A percentile compares a stretch with the other conserved stretches of the same genome.
Evolutionary conservation across 2,888 invertebrate species (phyloP).

Genomic region (Cheilosia pagana): DNA sequence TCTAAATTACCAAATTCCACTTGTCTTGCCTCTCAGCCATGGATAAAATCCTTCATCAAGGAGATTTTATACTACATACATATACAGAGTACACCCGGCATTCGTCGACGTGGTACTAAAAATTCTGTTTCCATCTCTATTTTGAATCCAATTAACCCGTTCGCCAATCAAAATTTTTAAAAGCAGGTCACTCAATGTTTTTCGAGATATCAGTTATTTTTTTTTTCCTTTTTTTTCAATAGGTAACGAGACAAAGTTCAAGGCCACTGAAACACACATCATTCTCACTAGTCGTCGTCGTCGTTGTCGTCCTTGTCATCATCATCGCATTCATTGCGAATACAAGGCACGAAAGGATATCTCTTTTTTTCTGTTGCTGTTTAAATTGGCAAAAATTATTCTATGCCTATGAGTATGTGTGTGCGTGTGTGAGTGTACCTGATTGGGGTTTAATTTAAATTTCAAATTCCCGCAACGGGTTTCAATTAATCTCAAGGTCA

Average conservation of each 20-base stretch:
- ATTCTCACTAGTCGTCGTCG: not conserved
- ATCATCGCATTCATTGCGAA: constrained; percentile 1
- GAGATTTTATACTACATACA: not conserved
- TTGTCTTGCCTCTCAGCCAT: not conserved
- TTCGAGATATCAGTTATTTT: constrained; percentile 6
- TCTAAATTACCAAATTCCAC: constrained; percentile 23
- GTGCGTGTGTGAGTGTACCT: not conserved
- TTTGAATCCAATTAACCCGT: constrained; percentile 65
- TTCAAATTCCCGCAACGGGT: constrained; percentile 29
- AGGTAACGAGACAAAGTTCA: constrained; percentile 57
- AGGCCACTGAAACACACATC: constrained; percentile 36
- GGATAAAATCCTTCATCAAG: constrained; percentile 26
- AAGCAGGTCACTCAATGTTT: constrained; percentile 49
- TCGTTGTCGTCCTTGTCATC: too few species aligned
- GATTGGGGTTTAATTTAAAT: constrained; percentile 47
- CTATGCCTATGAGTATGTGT: not conserved
- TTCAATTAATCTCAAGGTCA: constrained; percentile 60
- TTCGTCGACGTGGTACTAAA: constrained; percentile 19
- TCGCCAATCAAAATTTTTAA: constrained; percentile 62
- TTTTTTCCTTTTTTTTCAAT: constrained; percentile 18
- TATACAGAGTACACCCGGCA: not conserved
- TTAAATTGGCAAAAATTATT: constrained; percentile 19
- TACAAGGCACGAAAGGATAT: not conserved
- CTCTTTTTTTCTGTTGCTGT: not conserved
- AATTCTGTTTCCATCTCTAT: constrained; percentile 50